Base-by-base conservation (phyloP, 1,140 invertebrate genomes). In the Dinoponera quadriceps region DNA sequence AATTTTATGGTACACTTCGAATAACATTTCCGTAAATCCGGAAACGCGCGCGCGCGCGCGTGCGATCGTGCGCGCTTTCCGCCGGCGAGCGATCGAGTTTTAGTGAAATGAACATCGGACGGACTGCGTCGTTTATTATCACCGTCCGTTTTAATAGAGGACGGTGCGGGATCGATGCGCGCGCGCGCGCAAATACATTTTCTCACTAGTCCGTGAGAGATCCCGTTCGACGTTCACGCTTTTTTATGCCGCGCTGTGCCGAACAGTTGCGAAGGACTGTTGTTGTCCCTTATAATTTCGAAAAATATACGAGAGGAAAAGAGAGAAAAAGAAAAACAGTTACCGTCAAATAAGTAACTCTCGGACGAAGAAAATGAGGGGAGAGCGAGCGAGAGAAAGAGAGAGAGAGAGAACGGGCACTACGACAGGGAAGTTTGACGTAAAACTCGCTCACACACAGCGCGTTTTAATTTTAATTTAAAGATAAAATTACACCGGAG, bases 1-100 rank as follows among this genome's bases (percentile, higher is more conserved):
- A 80, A 71, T 80, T 80, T 80, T 80, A 71, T 59, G 13, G 65
- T 48, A 20, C 59, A 80, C 75, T 69, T 57, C 14, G 51, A 57
- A 57, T 48, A 57, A 80, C 25, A 80, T 71, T 80, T 80, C 49
- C 25, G 65, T 71, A 80, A 80, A 80, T 80, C 51, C 51, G 22
- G 33, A 25, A 57, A n/a, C n/a, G n/a, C n/a, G n/a, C n/a, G n/a
- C n/a, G n/a, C n/a, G n/a, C n/a, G n/a, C n/a, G n/a, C 22, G 59
- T n/a, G 65, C n/a, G 33, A 55, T 27, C 18, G 54, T 7, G 33
- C 33, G 33, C 33, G 33, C 33, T 68, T 65, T 55, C 25, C 49
- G 44, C n/a, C 55, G 22, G 63, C 7, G 33, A 7, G 22, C 63
- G 54, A 82, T 62, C 44, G 20, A 82, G 13, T 74, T 82, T 74